These are phyloP conservation scores for Bos taurus DNA, from an alignment of 2,113 vertebrate species.

Conservation along the genomic window DNA sequence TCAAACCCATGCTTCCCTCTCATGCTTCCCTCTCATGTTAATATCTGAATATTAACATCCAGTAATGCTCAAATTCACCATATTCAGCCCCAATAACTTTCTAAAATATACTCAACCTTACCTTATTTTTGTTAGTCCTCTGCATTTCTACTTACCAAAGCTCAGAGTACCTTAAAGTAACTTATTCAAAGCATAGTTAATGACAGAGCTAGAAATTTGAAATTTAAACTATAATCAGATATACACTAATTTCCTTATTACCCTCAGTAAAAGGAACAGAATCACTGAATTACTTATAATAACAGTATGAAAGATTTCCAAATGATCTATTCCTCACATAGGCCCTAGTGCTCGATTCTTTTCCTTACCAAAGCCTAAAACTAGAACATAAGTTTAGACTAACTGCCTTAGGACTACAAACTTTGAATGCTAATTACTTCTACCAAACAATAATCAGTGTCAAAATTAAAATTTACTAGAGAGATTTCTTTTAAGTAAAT, in stretches of 20 bases:
- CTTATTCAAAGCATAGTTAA: not conserved
- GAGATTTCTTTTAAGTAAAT: not conserved
- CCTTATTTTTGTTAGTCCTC: not conserved
- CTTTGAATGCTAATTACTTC: not conserved
- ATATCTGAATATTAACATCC: not conserved
- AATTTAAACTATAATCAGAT: not conserved
- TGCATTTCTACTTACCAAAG: not conserved
- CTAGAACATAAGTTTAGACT: not conserved
- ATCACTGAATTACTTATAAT: not conserved
- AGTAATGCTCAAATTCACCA: not conserved
- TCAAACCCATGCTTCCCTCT: not conserved
- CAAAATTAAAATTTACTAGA: not conserved
- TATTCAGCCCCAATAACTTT: not conserved
- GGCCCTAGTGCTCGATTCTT: not conserved
- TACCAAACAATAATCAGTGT: not conserved
- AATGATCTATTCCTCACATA: not conserved
- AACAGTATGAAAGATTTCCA: not conserved
- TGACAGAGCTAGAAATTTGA: not conserved
- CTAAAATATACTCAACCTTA: not conserved
- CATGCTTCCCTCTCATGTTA: not conserved
- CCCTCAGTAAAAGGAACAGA: not conserved
- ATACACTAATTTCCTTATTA: not conserved
- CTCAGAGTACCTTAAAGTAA: not conserved
- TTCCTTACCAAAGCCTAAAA: not conserved
- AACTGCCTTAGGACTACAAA: not conserved